Percentiles rank a stretch among this genome's conserved stretches.
These are phyloP conservation scores for Trichomalopsis sarcophagae DNA, from an alignment of 1,140 invertebrate genomes.

Conservation along the genomic window DNA sequence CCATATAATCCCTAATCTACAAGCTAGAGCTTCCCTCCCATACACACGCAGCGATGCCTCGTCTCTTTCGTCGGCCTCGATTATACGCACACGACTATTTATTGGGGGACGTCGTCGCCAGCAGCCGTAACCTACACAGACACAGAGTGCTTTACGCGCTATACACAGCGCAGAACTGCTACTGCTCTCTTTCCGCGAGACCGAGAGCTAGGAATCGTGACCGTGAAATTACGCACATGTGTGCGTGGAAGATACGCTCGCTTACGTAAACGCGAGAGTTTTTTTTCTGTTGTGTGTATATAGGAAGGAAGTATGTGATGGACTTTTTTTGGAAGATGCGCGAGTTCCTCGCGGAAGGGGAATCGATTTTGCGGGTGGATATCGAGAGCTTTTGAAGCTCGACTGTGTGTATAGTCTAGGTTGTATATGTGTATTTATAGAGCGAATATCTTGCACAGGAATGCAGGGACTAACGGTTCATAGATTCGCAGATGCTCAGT, in stretches of 20 bases:
- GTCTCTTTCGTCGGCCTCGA: not conserved
- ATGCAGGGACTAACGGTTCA: no score
- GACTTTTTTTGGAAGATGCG: no score
- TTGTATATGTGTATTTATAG: no score
- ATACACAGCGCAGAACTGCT: not conserved
- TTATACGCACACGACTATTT: not conserved
- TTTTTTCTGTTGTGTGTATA: not conserved
- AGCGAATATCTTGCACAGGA: no score
- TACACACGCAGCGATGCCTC: no score
- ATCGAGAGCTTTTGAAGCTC: no score
- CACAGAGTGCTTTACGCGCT: not conserved
- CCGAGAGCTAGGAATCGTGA: slow-evolving; percentile 1
- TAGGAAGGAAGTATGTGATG: no score
- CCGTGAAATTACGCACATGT: slow-evolving; percentile 28
- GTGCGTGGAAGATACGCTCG: not conserved
- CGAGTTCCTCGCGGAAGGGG: no score
- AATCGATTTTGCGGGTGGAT: no score
- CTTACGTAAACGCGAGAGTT: slow-evolving; percentile 36
- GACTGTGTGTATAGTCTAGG: no score
- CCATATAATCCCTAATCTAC: no score
- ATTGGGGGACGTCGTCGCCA: not conserved
- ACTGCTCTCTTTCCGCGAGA: not conserved
- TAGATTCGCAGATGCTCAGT: no score
- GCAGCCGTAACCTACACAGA: not conserved
- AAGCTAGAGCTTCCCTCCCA: not conserved